phyloP scores from a whole-genome alignment of 2,888 invertebrate species.

The Iphiclides podalirius region DNA sequence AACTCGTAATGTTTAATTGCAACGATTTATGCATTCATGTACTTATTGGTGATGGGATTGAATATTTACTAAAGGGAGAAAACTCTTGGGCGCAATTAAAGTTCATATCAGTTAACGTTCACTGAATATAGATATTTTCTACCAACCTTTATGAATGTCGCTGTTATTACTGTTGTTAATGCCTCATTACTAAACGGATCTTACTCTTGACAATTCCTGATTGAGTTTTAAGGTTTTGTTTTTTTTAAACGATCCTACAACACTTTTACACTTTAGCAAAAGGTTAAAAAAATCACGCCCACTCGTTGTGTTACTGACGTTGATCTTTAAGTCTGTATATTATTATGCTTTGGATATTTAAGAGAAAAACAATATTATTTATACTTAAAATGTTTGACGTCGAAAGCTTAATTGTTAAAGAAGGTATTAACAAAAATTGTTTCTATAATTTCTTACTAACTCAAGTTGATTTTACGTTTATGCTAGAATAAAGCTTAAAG shows the following conservation, averaged over 20 bases:
- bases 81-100: not conserved
- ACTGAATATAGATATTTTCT: conserved; percentile 6
- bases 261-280: conserved; percentile 7
- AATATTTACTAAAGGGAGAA: not conserved
- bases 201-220: conserved; percentile 8
- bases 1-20: too few species aligned
- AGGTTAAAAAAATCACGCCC: conserved; percentile 16
- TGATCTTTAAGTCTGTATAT: not conserved
- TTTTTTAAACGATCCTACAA: not conserved
- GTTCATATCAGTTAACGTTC: not conserved
- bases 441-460: too few species aligned
- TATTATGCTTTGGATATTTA: not conserved
- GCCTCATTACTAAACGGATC: conserved; percentile 9
- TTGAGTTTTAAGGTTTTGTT: conserved; percentile 1
- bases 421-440: too few species aligned
- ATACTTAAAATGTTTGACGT: too few species aligned
- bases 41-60: not conserved
- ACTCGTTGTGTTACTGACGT: not conserved
- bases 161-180: conserved; percentile 2
- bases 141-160: conserved; percentile 11
- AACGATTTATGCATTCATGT: not conserved
- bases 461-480: too few species aligned
- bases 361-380: too few species aligned
- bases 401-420: not conserved
- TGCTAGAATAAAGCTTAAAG: too few species aligned